Conservation (phyloP, 2,888 invertebrate genomes). For the Nomada lathburiana region DNA sequence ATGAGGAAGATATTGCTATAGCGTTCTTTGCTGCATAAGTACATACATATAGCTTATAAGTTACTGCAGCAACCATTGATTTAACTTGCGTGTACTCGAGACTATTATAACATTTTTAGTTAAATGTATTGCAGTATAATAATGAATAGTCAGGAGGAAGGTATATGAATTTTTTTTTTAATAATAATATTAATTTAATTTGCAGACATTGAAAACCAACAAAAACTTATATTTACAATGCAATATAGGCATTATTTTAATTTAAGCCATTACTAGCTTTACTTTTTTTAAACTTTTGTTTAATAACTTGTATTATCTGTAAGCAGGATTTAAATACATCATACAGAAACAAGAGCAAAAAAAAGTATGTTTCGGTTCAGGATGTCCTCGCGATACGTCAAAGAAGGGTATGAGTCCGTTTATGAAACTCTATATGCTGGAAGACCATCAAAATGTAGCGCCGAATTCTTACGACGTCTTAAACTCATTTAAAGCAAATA, state of each 20-base stretch:
- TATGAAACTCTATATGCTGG: constrained; percentile 74
- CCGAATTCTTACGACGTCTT: constrained; percentile 75
- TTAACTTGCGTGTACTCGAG: background rate
- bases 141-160: too few species aligned
- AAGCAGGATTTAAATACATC: constrained; percentile 76
- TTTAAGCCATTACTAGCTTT: too few species aligned
- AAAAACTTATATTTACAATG: too few species aligned
- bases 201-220: too few species aligned
- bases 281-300: too few species aligned
- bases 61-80: background rate
- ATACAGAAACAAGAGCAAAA: constrained; percentile 73
- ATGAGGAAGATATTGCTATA: background rate
- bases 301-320: background rate
- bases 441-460: constrained; percentile 74
- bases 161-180: too few species aligned
- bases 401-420: constrained; percentile 74
- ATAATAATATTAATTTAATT: too few species aligned
- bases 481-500: constrained; percentile 73
- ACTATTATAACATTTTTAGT: background rate
- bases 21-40: background rate
- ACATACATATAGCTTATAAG: background rate
- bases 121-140: too few species aligned
- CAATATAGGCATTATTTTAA: too few species aligned
- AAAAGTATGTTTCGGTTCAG: constrained; percentile 80
- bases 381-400: constrained; percentile 73